Evolutionary conservation across 2,113 vertebrate species (phyloP), one percentile per base, ranked within the genome.

Genomic region (Ranitomeya variabilis): DNA sequence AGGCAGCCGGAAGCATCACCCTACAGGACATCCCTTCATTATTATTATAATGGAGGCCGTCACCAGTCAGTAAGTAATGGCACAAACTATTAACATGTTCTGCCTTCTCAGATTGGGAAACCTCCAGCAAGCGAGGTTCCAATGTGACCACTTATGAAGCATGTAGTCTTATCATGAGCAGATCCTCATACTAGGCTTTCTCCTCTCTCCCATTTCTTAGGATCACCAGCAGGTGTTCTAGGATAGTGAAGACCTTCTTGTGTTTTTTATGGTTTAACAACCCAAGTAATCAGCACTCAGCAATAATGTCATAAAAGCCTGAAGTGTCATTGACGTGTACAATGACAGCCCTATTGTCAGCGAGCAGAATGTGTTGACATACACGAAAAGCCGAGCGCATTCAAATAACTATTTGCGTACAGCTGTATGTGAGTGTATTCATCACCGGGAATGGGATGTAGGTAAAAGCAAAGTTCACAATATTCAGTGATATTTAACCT

Each of bases 371-470:
- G 15, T 54, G 71, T 19, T 62, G 84, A 77, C 84, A 76, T 31
- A 23, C 19, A 54, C 52, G 26, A 85, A 57, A 73, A 11, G 83
- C 67, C 54, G 45, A 83, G 6, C 8, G 16, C 19, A 86, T 62
- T 86, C 74, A 79, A 76, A 66, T 54, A 66, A n/a, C 51, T n/a
- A 86, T 79, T 64, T 87, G 77, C 76, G 54, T 80, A 78, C 60
- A 80, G 86, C 86, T 80, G 86, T 64, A 18, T 67, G 85, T 7
- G 84, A 76, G 45, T 76, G 13, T 26, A 67, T 80, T 87, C 21
- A 66, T 18, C 45, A 18, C 16, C 51, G 14, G 10, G 67, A 54
- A 51, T 57, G 62, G 7, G 12, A 87, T 16, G 74, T 76, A 73
- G 23, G 26, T 59, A 45, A 60, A 76, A 74, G 59, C 73, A 45